Evolutionary conservation across 2,113 vertebrate genomes (phyloP).

Genomic region (Poecilia latipinna): DNA sequence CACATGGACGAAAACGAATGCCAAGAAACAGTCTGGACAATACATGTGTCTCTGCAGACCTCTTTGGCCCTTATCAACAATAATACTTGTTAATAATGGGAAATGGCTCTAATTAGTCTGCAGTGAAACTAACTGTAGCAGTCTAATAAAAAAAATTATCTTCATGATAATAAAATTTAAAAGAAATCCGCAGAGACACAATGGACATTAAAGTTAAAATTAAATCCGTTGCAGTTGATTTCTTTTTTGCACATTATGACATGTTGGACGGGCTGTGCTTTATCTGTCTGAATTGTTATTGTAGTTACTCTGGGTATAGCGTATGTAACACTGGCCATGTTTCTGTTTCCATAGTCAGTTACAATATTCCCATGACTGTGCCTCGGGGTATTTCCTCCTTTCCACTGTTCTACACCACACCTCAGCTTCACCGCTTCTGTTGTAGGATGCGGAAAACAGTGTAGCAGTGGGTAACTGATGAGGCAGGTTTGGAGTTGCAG

Average conservation of each 20-base stretch:
- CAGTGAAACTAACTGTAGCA: constrained; percentile 67
- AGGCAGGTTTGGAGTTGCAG: constrained; percentile 65
- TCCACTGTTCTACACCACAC: constrained; percentile 69
- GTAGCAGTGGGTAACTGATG: constrained; percentile 62
- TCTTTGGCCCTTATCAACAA: constrained; percentile 73
- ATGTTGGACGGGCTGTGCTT: constrained; percentile 55
- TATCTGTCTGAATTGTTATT: constrained; percentile 63
- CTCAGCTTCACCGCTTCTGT: constrained; percentile 63
- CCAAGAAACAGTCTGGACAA: constrained; percentile 77
- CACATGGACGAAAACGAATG: constrained; percentile 68
- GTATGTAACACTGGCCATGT: constrained; percentile 64
- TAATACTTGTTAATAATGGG: constrained; percentile 74
- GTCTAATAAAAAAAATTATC: constrained; percentile 57
- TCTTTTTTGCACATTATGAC: constrained; percentile 43
- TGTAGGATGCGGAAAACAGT: constrained; percentile 68
- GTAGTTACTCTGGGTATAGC: constrained; percentile 64
- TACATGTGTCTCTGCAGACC: constrained; percentile 70
- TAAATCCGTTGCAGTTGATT: constrained; percentile 11
- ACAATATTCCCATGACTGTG: constrained; percentile 72
- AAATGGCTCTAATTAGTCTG: constrained; percentile 77
- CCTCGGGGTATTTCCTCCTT: constrained; percentile 74
- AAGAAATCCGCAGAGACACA: constrained; percentile 47
- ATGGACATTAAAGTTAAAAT: constrained; percentile 46
- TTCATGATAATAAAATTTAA: constrained; percentile 53
- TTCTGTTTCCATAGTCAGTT: constrained; percentile 73